These are phyloP conservation scores for Tokudaia muenninki DNA, from an alignment of 2,797 vertebrate species.

Conservation along the genomic window DNA sequence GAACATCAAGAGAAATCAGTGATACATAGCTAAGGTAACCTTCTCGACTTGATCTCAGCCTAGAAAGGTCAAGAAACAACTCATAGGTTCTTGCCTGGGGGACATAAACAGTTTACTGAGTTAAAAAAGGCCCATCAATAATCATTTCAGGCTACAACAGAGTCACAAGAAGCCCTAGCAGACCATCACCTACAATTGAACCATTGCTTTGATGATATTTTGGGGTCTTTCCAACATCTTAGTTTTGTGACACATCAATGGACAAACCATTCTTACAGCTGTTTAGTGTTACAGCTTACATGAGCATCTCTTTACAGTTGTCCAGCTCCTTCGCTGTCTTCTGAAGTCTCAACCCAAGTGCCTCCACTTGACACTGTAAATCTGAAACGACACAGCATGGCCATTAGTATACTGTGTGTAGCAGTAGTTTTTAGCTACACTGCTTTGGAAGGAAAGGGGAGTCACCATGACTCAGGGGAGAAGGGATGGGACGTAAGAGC, in stretches of 20 bases:
- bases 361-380: slow-evolving; percentile 86
- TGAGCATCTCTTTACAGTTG: slow-evolving; percentile 86
- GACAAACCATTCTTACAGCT: not conserved
- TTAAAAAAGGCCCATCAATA: slow-evolving; percentile 38
- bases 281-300: slow-evolving; percentile 84
- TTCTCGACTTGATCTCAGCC: not conserved
- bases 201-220: not conserved
- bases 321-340: slow-evolving; percentile 85
- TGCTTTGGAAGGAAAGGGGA: not conserved
- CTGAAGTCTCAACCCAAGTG: slow-evolving; percentile 86
- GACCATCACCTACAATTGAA: not conserved
- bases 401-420: not conserved
- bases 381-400: slow-evolving; percentile 83
- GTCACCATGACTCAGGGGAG: not conserved
- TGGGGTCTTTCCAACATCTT: not conserved
- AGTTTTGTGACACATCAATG: not conserved
- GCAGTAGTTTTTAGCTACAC: not conserved
- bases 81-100: not conserved
- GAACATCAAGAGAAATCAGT: slow-evolving; percentile 30
- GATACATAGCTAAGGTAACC: not conserved
- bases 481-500: not conserved
- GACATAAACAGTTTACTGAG: slow-evolving; percentile 21
- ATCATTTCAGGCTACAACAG: not conserved
- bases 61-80: not conserved
- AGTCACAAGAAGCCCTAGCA: not conserved